Base-by-base conservation (phyloP, 30 jellyfish, hydroid and myxozoan genomes). In the Aurelia sp. region DNA sequence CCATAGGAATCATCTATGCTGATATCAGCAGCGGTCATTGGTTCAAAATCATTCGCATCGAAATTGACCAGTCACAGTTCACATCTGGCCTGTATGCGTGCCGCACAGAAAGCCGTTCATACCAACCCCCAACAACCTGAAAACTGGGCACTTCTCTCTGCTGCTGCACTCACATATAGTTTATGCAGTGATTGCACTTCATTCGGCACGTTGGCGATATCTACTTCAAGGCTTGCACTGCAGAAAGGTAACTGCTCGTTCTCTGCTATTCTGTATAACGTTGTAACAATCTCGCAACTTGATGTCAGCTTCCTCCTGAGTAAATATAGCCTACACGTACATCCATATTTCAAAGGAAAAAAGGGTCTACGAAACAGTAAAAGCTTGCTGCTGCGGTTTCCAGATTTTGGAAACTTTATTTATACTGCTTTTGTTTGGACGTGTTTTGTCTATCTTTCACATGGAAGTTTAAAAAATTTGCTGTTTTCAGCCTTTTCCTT, bases 141-240 rank as follows among this genome's bases (percentile, higher is more conserved):
- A 73, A 86, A 82, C 82, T 91, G 97, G 97, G 89, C 86, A 57
- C 92, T 91, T 13, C 86, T 91, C 12, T 71, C 97, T 10, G 84
- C 96, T 10, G 95, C 97, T 0, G 77, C 87, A 23, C 64, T 84
- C 19, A 66, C 87, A 0, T 64, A 47, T 23, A 76, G 84, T 61
- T 18, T 84, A 22, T 35, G 75, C 17, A 19, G 52, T 50, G 58
- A 11, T 9, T 6, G 41, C 68, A 82, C 18, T 8, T 44, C 85
- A 5, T n/a, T 37, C 18, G 52, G 86, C 8, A 27, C 57, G 15
- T 64, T 76, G 59, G 93, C 93, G 3, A 23, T 84, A 35, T 70
- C 82, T 21, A 62, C 87, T 12, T 75, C 93, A 11, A 84, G 93
- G 44, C 82, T 84, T 9, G 71, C 93, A 11, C 64, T 84, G 80